Evolutionary conservation across 2,888 invertebrate species (phyloP), one percentile per base, ranked within the genome.

Genomic region (Brenthis daphne): DNA sequence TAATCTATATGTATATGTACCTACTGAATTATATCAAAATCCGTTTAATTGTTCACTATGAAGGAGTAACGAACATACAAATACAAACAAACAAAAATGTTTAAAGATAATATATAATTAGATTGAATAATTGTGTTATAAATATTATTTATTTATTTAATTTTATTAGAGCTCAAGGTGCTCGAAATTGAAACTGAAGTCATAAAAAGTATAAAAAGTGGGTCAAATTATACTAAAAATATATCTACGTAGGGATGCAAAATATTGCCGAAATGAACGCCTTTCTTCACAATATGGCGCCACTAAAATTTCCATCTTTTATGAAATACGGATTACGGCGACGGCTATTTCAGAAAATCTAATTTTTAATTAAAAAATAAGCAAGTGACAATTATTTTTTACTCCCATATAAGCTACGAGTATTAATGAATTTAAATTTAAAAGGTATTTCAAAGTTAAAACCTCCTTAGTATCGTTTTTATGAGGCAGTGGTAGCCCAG

Each of bases 211-310:
- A 76, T 73, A 76, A 76, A 76, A 78, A 74, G 70, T 73, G 64
- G 87, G 85, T 82, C 85, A 85, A 85, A 86, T 87, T 85, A 84
- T 67, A 55, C 67, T 60, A 56, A 81, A 83, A 86, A 87, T 85
- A 66, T 66, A 67, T 61, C 61, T 56, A 61, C 84, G 87, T 85
- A 84, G 82, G 84, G 84, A 90, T 88, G 88, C 87, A 87, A 91
- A 91, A 89, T 89, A 88, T 87, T 61, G 77, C 84, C 81, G 77
- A 85, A 90, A 87, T 83, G 85, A 85, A 87, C 88, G 88, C 87
- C 87, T 85, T 88, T 88, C 87, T 85, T 85, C 84, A 85, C 91
- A 92, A 90, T 91, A 91, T 89, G 91, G 89, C 85, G 90, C 90
- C 87, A 85, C 87, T 88, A 88, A 85, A 85, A 89, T 90, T 88